Base-by-base conservation (phyloP, 2,888 invertebrate species). In the Dendrolimus houi region DNA sequence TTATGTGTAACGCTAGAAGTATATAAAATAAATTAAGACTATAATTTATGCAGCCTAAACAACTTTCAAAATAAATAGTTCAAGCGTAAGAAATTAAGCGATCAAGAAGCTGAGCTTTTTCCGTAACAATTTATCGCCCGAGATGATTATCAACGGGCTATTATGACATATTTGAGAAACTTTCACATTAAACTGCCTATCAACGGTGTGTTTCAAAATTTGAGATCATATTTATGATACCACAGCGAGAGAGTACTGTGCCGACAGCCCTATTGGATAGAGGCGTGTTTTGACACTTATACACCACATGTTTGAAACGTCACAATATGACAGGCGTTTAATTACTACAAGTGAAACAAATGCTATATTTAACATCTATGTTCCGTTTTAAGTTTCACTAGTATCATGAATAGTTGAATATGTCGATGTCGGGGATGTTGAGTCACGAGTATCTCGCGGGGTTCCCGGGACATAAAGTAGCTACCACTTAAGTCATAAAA, bases 111-210 rank as follows among this genome's bases (percentile, higher is more conserved):
- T 12, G 12, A 47, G 47, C 47, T 12, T 47, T 47, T 47, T 47
- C 47, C 47, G 47, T 47, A 47, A 47, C 47, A 47, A 47, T 47
- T 47, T 47, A 47, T 47, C 47, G 47, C 12, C 12, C 12, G 47
- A 47, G 47, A 47, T 47, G 9, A 47, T 10, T 47, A 47, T 47
- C 47, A 10, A 47, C 60, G 55, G 57, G 61, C 60, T 62, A 58
- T 64, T 64, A 65, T 64, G 61, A 67, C 67, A 67, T 67, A 60
- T 64, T 67, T 62, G 62, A 61, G 60, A 47, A 57, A 61, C 63
- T 64, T 66, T 62, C 66, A 58, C 64, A 60, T 58, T 47, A 47
- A 47, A 47, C 47, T 10, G 12, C 47, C 55, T 59, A 57, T 60
- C 59, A 63, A 60, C 61, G 59, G 41, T 57, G 59, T 60, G 57